Evolutionary conservation across 35 echinoderm and acorn worm species (phyloP), one percentile per base, ranked within the genome.

Genomic region (Stichopus chloronotus): DNA sequence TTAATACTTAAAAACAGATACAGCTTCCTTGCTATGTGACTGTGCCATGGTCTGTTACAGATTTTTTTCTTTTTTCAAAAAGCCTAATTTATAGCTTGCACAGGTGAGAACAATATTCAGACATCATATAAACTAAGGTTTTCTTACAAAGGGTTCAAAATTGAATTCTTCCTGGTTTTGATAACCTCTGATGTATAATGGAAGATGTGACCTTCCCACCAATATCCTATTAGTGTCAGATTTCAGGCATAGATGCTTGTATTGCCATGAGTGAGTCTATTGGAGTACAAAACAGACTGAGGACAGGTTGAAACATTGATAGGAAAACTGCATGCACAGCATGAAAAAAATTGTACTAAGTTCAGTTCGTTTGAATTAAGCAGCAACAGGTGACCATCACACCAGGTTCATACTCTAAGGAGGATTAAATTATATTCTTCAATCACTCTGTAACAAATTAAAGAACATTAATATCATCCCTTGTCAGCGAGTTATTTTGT

Each of bases 201-300:
- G 69, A n/a, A 74, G 69, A 24, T 14, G 13, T 74, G 69, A 74
- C 69, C 69, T 74, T n/a, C 69, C 69, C 69, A 74, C 69, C 69
- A 74, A 74, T 74, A 74, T 74, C 69, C 69, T 74, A 74, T 74
- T 74, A 74, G 69, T 74, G 69, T 74, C 69, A 74, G 14, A 74
- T 74, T 74, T 74, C 69, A 74, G 22, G 69, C 13, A 20, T 14
- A 74, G 68, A 72, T 6, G 68, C 17, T 11, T 16, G 6, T 74
- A 14, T 74, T 74, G 69, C 69, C 69, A 74, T 74, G 19, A 21
- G 69, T 74, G 69, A 74, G 22, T 20, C 61, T 20, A 74, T 7
- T 74, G 69, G 5, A 74, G 22, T 21, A 24, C 69, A 74, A 0
- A 43, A 43, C 30, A 43, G 30, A 43, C 30, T 43, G 30, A 74